Evolutionary conservation across 2,888 invertebrate genomes (phyloP).

Genomic region (Pristionchus exspectatus): DNA sequence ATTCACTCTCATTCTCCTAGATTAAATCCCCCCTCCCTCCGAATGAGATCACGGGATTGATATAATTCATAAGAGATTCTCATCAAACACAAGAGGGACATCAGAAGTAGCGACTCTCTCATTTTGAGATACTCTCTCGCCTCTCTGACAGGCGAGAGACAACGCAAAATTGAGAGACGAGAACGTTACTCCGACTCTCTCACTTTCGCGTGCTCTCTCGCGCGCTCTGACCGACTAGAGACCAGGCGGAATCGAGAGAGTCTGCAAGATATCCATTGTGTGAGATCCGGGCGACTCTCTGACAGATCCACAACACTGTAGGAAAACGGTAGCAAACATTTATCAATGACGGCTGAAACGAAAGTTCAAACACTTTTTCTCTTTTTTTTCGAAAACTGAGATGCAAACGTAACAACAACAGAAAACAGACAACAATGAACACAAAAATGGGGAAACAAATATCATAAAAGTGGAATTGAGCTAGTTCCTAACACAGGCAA

Average conservation of each 20-base stretch:
- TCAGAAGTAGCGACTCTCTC: background rate
- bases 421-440: background rate
- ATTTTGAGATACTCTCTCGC: background rate
- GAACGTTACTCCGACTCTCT: background rate
- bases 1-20: constrained; percentile 32
- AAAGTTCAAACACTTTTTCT: background rate
- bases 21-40: constrained; percentile 1
- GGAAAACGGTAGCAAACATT: background rate
- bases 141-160: background rate
- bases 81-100: constrained; percentile 29
- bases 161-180: background rate
- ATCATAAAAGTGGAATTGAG: background rate
- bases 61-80: constrained; percentile 44
- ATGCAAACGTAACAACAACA: constrained; percentile 38
- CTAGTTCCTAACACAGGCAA: background rate
- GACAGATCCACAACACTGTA: background rate
- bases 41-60: constrained; percentile 42
- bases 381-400: background rate
- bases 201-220: background rate
- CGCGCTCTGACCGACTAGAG: background rate
- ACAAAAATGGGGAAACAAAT: background rate
- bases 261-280: constrained; percentile 30
- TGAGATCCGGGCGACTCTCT: constrained; percentile 40
- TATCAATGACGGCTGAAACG: background rate
- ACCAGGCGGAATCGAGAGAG: background rate